Evolutionary conservation across 2,113 vertebrate species (phyloP), one percentile per base, ranked within the genome.

Genomic region (Burhinus oedicnemus): DNA sequence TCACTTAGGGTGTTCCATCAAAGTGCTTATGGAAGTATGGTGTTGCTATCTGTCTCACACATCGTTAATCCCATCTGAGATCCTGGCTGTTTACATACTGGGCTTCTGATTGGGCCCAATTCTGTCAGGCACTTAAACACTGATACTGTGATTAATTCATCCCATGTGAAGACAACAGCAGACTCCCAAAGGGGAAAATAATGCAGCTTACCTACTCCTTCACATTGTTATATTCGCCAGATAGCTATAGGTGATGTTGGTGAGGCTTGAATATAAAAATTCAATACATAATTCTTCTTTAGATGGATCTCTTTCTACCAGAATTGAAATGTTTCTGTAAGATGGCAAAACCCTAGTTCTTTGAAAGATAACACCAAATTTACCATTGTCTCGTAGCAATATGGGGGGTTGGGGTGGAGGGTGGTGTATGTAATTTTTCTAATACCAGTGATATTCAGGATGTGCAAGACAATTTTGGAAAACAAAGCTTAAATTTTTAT

Each of bases 31-130:
- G 45, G 22, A 72, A 54, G 34, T 61, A 27, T 16, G 9, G 5
- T 58, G 6, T 58, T 87, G 21, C 51, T 51, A 0, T 3, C 23
- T 49, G 30, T 42, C 27, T 77, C 0, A 0, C 14, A 19, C 29
- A 26, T 58, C 1, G 0, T 66, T 87, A 25, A 30, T 70, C 38
- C 42, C 20, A 12, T 47, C 44, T 58, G 22, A 70, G 32, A 36
- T 74, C 49, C 49, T 86, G 66, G 11, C 66, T 64, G 30, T 51
- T 76, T 32, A 26, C 42, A 52, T 49, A 49, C 5, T 52, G 36
- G 26, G 19, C 54, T 74, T 75, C 21, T 22, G n/a, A 26, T 71
- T 51, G 54, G 32, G 40, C 77, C 38, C 12, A 18, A 0, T 83
- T 87, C 40, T 25, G 8, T 72, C 2, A 7, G 3, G 12, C 66